A percentile compares a stretch with the other conserved stretches of the same genome.
Evolutionary conservation across 2,113 vertebrate genomes (phyloP).

Genomic region (Tricholaema leucomelas): DNA sequence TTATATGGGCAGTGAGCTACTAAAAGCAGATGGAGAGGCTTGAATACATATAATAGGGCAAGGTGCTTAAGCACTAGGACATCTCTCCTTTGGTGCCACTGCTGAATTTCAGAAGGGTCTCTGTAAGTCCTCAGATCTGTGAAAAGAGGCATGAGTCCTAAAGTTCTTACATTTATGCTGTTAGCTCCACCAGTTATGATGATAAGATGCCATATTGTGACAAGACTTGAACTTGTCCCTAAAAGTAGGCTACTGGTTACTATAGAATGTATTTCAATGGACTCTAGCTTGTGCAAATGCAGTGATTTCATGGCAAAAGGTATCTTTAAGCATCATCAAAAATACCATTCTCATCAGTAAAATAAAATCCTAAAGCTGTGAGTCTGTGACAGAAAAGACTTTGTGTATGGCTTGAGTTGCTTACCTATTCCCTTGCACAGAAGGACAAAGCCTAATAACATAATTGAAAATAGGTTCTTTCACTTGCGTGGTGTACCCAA

Average conservation of each 20-base stretch:
- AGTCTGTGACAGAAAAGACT: not conserved
- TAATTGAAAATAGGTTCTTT: not conserved
- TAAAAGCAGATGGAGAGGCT: not conserved
- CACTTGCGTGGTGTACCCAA: not conserved
- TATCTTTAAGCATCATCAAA: not conserved
- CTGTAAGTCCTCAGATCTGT: not conserved
- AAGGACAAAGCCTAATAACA: not conserved
- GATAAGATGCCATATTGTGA: not conserved
- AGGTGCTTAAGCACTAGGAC: not conserved
- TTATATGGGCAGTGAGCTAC: not conserved
- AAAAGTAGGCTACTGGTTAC: not conserved
- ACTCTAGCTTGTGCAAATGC: not conserved
- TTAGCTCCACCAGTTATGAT: not conserved
- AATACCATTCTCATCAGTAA: not conserved
- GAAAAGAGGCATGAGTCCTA: not conserved
- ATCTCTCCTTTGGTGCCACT: not conserved
- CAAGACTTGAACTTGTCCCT: not conserved
- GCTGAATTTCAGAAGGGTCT: not conserved
- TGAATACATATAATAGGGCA: not conserved
- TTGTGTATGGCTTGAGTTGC: not conserved
- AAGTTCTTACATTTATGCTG: not conserved
- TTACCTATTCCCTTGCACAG: not conserved
- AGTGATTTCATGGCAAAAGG: not conserved
- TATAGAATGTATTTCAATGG: not conserved
- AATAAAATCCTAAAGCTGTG: not conserved